Percentiles rank a stretch among this genome's conserved stretches.
Evolutionary conservation across 2,797 vertebrate species (phyloP).

Genomic region (Natrix natrix): DNA sequence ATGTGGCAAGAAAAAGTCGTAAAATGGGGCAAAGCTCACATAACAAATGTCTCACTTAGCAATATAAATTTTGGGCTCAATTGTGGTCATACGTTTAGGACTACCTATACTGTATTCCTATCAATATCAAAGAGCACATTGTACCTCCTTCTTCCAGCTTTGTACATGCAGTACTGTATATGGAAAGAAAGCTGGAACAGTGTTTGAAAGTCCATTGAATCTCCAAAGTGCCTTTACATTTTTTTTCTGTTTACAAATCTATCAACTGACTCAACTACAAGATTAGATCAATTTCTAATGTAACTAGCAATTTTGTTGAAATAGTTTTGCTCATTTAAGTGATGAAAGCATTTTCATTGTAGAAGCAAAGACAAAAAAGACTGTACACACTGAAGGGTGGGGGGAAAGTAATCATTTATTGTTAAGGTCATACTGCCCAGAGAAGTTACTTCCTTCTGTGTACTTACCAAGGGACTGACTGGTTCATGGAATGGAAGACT

Average conservation of each 20-base stretch:
- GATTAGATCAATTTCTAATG: not conserved
- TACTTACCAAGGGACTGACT: conserved; percentile 93
- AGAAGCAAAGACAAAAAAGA: not conserved
- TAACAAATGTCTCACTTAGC: no score
- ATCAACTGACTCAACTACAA: not conserved
- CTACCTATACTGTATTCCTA: not conserved
- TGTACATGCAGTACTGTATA: not conserved
- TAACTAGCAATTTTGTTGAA: not conserved
- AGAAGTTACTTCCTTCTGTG: not conserved
- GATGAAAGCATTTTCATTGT: not conserved
- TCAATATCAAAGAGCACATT: not conserved
- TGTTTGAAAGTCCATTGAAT: not conserved
- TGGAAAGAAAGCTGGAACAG: not conserved
- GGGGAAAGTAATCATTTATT: not conserved
- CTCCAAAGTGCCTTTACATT: not conserved
- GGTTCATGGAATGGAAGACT: conserved; percentile 97
- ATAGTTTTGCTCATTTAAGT: not conserved
- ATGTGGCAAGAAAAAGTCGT: no score
- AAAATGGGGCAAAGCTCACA: no score
- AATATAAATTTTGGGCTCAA: not conserved
- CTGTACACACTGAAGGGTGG: not conserved
- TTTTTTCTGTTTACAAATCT: not conserved
- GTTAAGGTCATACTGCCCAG: not conserved
- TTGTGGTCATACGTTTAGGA: not conserved
- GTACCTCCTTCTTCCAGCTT: not conserved